Conservation (phyloP, 2,888 invertebrate species). For the Nomada goodeniana region DNA sequence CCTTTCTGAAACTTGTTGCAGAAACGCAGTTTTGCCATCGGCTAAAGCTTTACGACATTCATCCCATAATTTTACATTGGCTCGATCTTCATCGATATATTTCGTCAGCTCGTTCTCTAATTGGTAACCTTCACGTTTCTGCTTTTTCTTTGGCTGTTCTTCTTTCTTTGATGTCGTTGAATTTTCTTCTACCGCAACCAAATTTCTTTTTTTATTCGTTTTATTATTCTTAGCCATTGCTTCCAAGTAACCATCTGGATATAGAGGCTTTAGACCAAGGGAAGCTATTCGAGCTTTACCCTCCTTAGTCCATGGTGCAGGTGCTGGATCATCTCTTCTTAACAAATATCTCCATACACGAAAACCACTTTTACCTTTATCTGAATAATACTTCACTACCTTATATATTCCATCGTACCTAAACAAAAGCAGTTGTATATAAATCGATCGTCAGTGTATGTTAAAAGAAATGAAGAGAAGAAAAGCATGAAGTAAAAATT, state of each 20-base stretch:
- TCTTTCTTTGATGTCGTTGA: conserved; percentile 75
- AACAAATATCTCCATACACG: conserved; percentile 92
- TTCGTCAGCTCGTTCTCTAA: conserved; percentile 82
- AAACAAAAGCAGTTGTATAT: background rate
- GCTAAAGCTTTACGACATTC: conserved; percentile 86
- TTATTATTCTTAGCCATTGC: conserved; percentile 71
- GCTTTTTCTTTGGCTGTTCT: conserved; percentile 81
- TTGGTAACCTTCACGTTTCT: conserved; percentile 81
- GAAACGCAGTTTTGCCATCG: conserved; percentile 84
- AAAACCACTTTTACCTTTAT: conserved; percentile 91
- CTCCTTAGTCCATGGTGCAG: conserved; percentile 91
- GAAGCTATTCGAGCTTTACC: conserved; percentile 86
- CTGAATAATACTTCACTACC: conserved; percentile 93
- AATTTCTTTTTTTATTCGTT: conserved; percentile 67
- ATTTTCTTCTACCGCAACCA: conserved; percentile 56
- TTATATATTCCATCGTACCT: conserved; percentile 95
- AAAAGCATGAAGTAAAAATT: conserved; percentile 25
- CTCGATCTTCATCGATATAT: conserved; percentile 86
- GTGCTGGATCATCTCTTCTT: conserved; percentile 90
- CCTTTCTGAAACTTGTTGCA: conserved; percentile 75
- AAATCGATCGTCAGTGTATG: too few species aligned
- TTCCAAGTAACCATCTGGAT: conserved; percentile 87
- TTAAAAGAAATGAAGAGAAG: too few species aligned
- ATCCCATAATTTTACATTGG: conserved; percentile 89
- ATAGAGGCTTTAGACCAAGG: conserved; percentile 80